A percentile compares a stretch with the other conserved stretches of the same genome.
Evolutionary conservation across 2,113 vertebrate genomes (phyloP).

Genomic region (Anarrhichthys ocellatus): DNA sequence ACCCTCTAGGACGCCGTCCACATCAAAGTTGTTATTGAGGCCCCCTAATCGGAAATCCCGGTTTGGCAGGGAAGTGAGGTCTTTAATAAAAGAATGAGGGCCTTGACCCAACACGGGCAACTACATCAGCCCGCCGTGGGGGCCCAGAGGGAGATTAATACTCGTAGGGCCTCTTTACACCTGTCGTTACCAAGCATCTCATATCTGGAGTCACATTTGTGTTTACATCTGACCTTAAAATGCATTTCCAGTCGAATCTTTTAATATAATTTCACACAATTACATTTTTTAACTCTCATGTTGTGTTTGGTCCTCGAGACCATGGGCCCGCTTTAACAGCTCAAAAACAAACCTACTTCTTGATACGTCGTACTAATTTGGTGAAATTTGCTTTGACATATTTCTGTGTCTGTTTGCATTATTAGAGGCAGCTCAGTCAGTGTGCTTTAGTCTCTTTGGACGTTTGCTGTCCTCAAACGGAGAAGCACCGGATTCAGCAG

Average conservation of each 20-base stretch:
- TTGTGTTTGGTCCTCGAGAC: neutral
- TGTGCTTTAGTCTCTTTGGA: neutral
- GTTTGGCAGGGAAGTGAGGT: conserved; percentile 75
- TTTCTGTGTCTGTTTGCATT: neutral
- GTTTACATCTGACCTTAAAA: conserved; percentile 14
- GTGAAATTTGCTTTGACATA: neutral
- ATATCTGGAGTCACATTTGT: conserved; percentile 21
- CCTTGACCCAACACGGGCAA: conserved; percentile 73
- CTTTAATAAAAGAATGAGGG: conserved; percentile 72
- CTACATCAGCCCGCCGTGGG: conserved; percentile 53
- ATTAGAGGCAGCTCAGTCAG: neutral
- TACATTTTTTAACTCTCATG: neutral
- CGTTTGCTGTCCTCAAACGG: neutral
- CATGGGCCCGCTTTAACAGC: neutral
- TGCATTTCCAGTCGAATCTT: too few species aligned
- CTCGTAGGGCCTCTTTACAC: conserved; percentile 51
- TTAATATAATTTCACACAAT: neutral
- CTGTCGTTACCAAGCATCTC: conserved; percentile 36
- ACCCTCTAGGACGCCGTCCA: conserved; percentile 71
- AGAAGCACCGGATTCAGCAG: neutral
- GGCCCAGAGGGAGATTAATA: conserved; percentile 63
- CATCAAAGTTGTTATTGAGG: conserved; percentile 83
- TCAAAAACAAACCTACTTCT: neutral
- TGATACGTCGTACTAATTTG: neutral
- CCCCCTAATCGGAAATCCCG: conserved; percentile 80